Conservation (phyloP, 2,888 invertebrate genomes). For the Listrodromus nycthemerus region DNA sequence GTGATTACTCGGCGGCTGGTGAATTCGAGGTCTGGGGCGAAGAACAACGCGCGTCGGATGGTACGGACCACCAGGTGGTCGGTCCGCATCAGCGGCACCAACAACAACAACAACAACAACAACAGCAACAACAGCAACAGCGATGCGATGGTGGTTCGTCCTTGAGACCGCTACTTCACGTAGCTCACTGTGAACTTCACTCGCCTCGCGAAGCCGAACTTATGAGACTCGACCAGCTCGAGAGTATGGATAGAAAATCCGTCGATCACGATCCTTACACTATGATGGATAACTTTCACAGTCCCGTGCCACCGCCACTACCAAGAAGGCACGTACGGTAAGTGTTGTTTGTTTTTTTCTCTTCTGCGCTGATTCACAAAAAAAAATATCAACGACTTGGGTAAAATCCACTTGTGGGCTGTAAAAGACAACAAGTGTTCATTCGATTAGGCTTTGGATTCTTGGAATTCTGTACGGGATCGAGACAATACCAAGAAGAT, state of each 20-base stretch:
- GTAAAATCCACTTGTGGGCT: too few relatives aligned
- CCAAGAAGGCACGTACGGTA: constrained; percentile 83
- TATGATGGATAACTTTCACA: constrained; percentile 84
- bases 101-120: constrained; percentile 73
- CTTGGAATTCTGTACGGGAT: too few relatives aligned
- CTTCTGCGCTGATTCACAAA: not conserved
- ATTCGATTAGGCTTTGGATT: too few relatives aligned
- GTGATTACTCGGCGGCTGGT: constrained; percentile 83
- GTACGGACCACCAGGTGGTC: constrained; percentile 75
- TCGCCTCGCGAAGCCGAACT: constrained; percentile 83
- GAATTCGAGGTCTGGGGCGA: constrained; percentile 84
- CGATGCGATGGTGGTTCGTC: constrained; percentile 82
- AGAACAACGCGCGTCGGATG: constrained; percentile 77
- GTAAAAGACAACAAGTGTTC: too few relatives aligned
- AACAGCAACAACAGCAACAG: constrained; percentile 68
- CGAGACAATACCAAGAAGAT: too few relatives aligned
- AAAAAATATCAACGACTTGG: too few relatives aligned
- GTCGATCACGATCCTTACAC: constrained; percentile 80
- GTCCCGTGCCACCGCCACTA: constrained; percentile 82
- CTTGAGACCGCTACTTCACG: constrained; percentile 82
- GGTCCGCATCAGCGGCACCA: constrained; percentile 70
- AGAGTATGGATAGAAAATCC: constrained; percentile 80
- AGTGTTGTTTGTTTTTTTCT: constrained; percentile 64
- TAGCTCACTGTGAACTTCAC: constrained; percentile 83
- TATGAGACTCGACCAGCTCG: constrained; percentile 82